These are phyloP conservation scores for Colinus virginianus DNA, from an alignment of 2,113 vertebrate genomes.

Conservation along the genomic window DNA sequence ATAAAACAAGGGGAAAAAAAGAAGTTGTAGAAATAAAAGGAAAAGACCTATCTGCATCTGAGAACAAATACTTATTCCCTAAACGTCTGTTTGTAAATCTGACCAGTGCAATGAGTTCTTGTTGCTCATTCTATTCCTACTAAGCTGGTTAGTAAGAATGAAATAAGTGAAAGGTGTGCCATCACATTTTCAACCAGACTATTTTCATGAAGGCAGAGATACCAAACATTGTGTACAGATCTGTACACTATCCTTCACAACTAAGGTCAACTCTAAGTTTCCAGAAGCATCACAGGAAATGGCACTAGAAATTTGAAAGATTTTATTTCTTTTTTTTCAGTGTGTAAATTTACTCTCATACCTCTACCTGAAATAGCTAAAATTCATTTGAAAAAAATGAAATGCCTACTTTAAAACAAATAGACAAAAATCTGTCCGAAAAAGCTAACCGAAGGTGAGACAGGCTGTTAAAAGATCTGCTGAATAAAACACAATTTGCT, in stretches of 20 bases:
- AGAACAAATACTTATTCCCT: slow-evolving; percentile 1
- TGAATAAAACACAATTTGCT: neutral
- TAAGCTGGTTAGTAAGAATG: slow-evolving; percentile 7
- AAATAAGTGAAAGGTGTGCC: neutral
- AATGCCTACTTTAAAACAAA: neutral
- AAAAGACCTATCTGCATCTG: slow-evolving; percentile 2
- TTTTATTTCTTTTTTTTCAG: neutral
- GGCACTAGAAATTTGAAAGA: neutral
- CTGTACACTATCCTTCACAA: neutral
- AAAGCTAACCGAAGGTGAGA: neutral
- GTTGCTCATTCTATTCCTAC: neutral
- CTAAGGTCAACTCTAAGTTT: neutral
- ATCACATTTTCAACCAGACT: neutral
- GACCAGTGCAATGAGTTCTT: neutral
- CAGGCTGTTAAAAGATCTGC: neutral
- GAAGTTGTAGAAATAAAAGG: neutral
- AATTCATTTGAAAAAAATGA: neutral
- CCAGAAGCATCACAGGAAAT: neutral
- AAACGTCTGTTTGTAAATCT: slow-evolving; percentile 1
- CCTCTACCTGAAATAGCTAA: neutral
- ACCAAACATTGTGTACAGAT: neutral
- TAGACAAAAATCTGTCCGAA: neutral
- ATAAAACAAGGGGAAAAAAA: slow-evolving; percentile 36
- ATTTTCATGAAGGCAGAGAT: neutral
- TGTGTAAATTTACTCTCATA: neutral